Conservation (phyloP, 2,113 vertebrate species). For the Casuarius casuarius region DNA sequence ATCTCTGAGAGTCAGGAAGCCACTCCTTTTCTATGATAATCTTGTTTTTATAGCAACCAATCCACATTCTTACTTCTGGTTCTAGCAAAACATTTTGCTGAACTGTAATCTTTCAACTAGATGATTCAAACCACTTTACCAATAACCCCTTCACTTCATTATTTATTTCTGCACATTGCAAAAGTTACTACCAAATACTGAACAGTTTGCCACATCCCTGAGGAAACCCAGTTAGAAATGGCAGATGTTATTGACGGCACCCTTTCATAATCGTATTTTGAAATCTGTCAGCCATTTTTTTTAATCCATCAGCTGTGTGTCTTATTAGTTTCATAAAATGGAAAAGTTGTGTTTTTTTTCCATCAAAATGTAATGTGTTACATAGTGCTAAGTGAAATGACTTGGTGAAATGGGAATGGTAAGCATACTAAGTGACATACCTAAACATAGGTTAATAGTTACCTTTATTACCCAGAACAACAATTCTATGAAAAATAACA, state of each 20-base stretch:
- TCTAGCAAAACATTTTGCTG: not conserved
- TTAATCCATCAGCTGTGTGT: not conserved
- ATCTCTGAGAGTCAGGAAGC: not conserved
- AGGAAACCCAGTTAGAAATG: not conserved
- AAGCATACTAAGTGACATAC: no score
- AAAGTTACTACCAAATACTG: not conserved
- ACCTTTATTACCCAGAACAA: no score
- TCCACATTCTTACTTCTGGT: not conserved
- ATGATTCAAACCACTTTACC: not conserved
- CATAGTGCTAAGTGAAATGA: not conserved
- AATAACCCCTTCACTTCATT: not conserved
- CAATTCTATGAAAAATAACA: no score
- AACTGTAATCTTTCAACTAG: not conserved
- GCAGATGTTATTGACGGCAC: not conserved
- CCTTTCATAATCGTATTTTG: not conserved
- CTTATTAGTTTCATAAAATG: not conserved
- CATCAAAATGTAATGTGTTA: not conserved
- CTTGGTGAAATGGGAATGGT: not conserved
- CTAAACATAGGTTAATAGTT: not conserved
- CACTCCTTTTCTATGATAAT: not conserved
- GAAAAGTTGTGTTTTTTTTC: not conserved
- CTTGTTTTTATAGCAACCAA: not conserved
- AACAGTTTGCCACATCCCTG: not conserved
- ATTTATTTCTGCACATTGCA: not conserved
- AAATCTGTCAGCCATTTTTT: not conserved